Percentiles rank a stretch among this genome's conserved stretches.
Conservation (phyloP, 2,888 invertebrate species). For the Meghimatium bilineatum region DNA sequence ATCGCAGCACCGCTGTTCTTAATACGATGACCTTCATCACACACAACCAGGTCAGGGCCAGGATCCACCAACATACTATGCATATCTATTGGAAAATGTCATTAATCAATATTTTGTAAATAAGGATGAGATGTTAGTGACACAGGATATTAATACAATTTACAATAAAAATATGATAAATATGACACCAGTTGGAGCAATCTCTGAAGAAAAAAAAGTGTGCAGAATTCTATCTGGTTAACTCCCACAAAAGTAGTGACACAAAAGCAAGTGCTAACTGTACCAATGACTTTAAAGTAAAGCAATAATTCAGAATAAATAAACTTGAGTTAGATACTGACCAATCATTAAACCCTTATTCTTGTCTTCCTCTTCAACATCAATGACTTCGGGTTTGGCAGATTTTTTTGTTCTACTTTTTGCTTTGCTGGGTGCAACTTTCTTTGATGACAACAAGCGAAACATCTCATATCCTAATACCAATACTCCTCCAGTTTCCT, state of each 20-base stretch:
- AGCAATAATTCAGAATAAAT: no score
- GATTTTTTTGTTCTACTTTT: slow-evolving; percentile 39
- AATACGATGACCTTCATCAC: slow-evolving; percentile 88
- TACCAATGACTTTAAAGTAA: no score
- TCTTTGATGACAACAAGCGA: slow-evolving; percentile 84
- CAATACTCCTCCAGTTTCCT: slow-evolving; percentile 91
- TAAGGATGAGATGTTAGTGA: neutral
- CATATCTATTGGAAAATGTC: slow-evolving; percentile 63
- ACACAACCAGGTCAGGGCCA: slow-evolving; percentile 77
- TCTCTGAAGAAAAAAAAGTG: no score
- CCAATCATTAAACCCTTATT: slow-evolving; percentile 73
- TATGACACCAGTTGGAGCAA: no score
- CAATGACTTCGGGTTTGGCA: slow-evolving; percentile 71
- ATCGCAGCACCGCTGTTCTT: slow-evolving; percentile 98
- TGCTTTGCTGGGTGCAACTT: slow-evolving; percentile 49
- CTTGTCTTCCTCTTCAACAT: slow-evolving; percentile 79
- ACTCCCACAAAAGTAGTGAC: no score
- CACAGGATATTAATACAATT: no score
- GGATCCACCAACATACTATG: slow-evolving; percentile 74
- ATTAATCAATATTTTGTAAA: neutral
- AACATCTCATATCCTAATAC: slow-evolving; percentile 98
- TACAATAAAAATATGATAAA: no score
- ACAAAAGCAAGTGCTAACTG: no score
- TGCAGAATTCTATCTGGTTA: no score
- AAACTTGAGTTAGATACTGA: slow-evolving; percentile 49